A percentile compares a stretch with the other conserved stretches of the same genome.
Conservation (phyloP, 2,888 invertebrate genomes). For the Phanerotoma sp. region DNA sequence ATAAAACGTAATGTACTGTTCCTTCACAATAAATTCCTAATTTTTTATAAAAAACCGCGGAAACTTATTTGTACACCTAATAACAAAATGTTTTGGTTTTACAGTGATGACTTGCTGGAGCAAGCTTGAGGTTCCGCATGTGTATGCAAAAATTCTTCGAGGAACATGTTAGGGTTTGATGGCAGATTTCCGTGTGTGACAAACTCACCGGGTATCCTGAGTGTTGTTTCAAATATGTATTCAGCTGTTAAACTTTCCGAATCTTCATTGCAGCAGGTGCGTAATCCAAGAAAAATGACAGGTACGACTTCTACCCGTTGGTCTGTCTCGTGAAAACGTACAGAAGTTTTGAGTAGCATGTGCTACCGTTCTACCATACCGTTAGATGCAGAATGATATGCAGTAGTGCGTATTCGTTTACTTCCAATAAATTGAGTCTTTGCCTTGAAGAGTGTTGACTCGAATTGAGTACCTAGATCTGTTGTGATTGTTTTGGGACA, state of each 20-base stretch:
- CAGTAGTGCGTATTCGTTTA: slow-evolving; percentile 31
- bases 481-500: slow-evolving; percentile 39
- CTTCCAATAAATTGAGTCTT: slow-evolving; percentile 29
- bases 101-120: background rate
- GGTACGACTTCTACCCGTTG: slow-evolving; percentile 34
- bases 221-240: slow-evolving; percentile 2
- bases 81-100: slow-evolving; percentile 2
- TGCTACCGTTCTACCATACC: slow-evolving; percentile 35
- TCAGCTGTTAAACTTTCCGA: too few species aligned
- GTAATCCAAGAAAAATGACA: slow-evolving; percentile 29
- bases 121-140: background rate
- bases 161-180: slow-evolving; percentile 14
- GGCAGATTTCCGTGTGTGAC: slow-evolving; percentile 14
- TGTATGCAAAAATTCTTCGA: slow-evolving; percentile 15
- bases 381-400: slow-evolving; percentile 38
- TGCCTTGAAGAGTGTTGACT: slow-evolving; percentile 31
- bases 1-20: too few species aligned
- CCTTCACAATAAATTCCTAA: too few species aligned
- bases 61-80: too few species aligned
- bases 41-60: too few species aligned
- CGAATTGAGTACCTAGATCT: slow-evolving; percentile 43
- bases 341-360: slow-evolving; percentile 19
- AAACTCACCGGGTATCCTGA: slow-evolving; percentile 13
- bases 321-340: slow-evolving; percentile 24
- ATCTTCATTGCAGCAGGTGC: slow-evolving; percentile 28